Base-by-base conservation (phyloP, 2,113 vertebrate species). In the Apodemus speciosus region DNA sequence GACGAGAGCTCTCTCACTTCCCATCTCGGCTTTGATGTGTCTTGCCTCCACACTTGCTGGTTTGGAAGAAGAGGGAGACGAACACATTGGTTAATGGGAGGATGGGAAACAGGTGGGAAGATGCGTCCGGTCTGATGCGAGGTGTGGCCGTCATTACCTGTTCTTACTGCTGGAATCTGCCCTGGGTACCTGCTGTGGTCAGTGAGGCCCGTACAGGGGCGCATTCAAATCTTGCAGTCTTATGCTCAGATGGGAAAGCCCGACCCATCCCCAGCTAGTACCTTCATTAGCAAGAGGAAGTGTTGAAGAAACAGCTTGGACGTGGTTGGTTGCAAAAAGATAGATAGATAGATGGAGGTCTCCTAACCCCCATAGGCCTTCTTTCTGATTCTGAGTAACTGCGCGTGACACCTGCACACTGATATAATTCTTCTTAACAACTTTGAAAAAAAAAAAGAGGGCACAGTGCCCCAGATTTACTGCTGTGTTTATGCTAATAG, bases 1-100 rank as follows among this genome's bases (percentile, higher is more conserved):
- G 85, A 99, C 98, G 97, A 99, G 97, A 66, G 99, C 99, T 93
- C 99, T 98, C 97, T 99, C 99, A 56, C 97, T 98, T 88, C 99
- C 99, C 98, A 99, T 99, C 97, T 99, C 99, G 96, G 98, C 96
- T 98, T 99, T 99, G 97, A 98, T 93, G 90, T 98, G 97, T 97
- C 98, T 98, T 94, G 97, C 94, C 97, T 99, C 99, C 96, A 98
- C 98, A 94, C 97, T 98, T 83, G 97, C 98, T 99, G 96, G 76
- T 97, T 98, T 97, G 97, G 97, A 95, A 97, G 73, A 95, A 94
- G 66, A 69, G 91, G 49, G 76, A 90, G 92, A 75, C 91, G 85
- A 96, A 89, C 58, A 93, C 46, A 2, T 77, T 90, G 96, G 90
- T 95, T 49, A 96, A 96, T 83, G 96, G 7, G 83, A 89, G 96